Percentiles rank a stretch among this genome's conserved stretches.
These are phyloP conservation scores for Panthera leo DNA, from an alignment of 2,113 vertebrate genomes.

Conservation along the genomic window DNA sequence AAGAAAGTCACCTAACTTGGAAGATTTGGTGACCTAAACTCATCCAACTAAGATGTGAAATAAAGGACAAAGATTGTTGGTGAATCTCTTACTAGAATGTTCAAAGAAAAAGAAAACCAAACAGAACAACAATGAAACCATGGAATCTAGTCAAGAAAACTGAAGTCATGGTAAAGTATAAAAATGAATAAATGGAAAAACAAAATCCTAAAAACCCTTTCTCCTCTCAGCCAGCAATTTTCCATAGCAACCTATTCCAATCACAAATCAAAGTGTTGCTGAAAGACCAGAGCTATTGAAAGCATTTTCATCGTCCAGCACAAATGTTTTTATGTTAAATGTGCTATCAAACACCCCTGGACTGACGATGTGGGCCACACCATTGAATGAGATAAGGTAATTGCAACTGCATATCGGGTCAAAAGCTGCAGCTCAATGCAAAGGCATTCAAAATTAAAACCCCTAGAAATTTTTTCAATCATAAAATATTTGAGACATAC, in stretches of 20 bases:
- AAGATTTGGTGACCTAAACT: slow-evolving; percentile 31
- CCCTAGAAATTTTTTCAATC: neutral
- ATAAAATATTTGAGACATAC: neutral
- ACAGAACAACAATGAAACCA: neutral
- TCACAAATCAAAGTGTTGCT: neutral
- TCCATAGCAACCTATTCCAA: slow-evolving; percentile 38
- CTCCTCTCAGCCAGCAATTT: slow-evolving; percentile 1
- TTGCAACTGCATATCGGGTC: neutral
- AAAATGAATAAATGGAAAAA: slow-evolving; percentile 24
- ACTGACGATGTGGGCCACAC: neutral
- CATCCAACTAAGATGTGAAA: slow-evolving; percentile 14
- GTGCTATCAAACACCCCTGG: neutral
- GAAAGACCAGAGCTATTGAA: neutral
- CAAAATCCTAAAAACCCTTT: slow-evolving; percentile 26
- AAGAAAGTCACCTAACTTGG: slow-evolving; percentile 65
- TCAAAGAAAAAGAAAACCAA: slow-evolving; percentile 2
- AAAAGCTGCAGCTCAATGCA: neutral
- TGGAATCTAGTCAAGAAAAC: neutral
- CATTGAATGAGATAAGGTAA: neutral
- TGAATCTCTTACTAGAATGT: slow-evolving; percentile 10
- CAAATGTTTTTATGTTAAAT: neutral
- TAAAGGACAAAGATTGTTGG: neutral
- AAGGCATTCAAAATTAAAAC: slow-evolving; percentile 21
- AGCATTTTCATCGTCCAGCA: neutral
- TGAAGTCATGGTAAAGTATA: neutral